phyloP scores from a whole-genome alignment of 2,888 invertebrate genomes.

The Plutella xylostella region DNA sequence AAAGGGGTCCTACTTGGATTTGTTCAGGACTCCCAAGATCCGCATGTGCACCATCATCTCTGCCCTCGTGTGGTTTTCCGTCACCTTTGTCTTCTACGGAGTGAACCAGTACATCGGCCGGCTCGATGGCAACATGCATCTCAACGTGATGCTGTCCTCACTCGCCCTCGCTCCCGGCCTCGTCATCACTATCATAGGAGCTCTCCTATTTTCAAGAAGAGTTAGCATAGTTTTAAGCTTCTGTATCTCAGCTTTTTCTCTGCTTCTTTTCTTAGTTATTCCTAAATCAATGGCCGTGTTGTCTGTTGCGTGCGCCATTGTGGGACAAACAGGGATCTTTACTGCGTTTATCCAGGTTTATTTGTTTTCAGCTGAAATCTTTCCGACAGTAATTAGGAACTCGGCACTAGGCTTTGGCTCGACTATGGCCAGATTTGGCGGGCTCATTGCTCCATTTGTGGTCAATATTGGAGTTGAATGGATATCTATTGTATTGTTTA shows the following conservation, averaged over 20 bases:
- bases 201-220: background rate
- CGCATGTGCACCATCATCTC: conserved; percentile 74
- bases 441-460: conserved; percentile 87
- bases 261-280: conserved; percentile 71
- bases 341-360: conserved; percentile 89
- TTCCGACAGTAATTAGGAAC: conserved; percentile 90
- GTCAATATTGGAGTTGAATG: conserved; percentile 67
- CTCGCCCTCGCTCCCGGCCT: background rate
- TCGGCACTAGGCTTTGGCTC: conserved; percentile 91
- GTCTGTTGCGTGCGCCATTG: conserved; percentile 70
- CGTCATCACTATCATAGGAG: background rate
- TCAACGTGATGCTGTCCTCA: background rate
- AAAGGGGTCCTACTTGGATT: conserved; percentile 67
- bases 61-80: conserved; percentile 76
- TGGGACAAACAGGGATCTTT: conserved; percentile 84
- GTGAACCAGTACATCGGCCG: conserved; percentile 35
- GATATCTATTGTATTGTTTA: conserved; percentile 48
- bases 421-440: conserved; percentile 87
- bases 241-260: conserved; percentile 68
- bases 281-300: conserved; percentile 46
- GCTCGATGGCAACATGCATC: conserved; percentile 9
- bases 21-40: conserved; percentile 77
- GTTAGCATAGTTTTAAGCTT: conserved; percentile 72
- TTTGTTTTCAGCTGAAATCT: conserved; percentile 87
- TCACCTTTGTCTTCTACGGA: conserved; percentile 81